Evolutionary conservation across 2,113 vertebrate species (phyloP).

Genomic region (Parus major): DNA sequence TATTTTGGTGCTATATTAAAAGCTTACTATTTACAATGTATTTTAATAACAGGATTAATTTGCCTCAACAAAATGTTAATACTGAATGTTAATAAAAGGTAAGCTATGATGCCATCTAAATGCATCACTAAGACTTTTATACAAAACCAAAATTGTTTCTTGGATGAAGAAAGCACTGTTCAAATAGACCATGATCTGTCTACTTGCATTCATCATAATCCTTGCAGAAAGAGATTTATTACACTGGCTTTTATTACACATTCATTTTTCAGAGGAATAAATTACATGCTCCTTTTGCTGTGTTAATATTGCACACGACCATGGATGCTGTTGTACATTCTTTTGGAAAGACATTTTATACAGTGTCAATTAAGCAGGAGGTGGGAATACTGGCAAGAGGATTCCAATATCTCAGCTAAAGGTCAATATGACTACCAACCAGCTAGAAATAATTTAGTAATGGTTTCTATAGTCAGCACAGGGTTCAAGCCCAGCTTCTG

Average conservation of each 20-base stretch:
- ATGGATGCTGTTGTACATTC: conserved; percentile 8
- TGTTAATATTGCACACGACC: conserved; percentile 25
- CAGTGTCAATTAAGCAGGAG: conserved; percentile 58
- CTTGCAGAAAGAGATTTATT: conserved; percentile 49
- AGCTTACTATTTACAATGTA: neutral
- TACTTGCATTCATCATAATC: conserved; percentile 20
- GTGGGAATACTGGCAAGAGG: conserved; percentile 34
- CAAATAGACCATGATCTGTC: neutral
- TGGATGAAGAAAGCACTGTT: neutral
- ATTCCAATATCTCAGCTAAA: conserved; percentile 55
- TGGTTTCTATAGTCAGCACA: conserved; percentile 43
- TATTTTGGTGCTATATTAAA: neutral
- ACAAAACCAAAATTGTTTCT: neutral
- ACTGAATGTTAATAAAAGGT: neutral
- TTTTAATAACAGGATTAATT: neutral
- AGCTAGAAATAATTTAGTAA: conserved; percentile 38
- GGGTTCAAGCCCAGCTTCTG: conserved; percentile 39
- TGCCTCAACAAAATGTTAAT: neutral
- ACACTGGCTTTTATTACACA: conserved; percentile 36
- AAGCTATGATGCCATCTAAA: neutral
- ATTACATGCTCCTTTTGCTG: conserved; percentile 46
- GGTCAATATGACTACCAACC: conserved; percentile 43
- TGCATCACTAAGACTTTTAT: neutral
- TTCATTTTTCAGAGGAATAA: conserved; percentile 55
- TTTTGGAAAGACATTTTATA: conserved; percentile 56